A percentile compares a stretch with the other conserved stretches of the same genome.
These are phyloP conservation scores for Dastarcus helophoroides DNA, from an alignment of 2,888 invertebrate genomes.

Conservation along the genomic window DNA sequence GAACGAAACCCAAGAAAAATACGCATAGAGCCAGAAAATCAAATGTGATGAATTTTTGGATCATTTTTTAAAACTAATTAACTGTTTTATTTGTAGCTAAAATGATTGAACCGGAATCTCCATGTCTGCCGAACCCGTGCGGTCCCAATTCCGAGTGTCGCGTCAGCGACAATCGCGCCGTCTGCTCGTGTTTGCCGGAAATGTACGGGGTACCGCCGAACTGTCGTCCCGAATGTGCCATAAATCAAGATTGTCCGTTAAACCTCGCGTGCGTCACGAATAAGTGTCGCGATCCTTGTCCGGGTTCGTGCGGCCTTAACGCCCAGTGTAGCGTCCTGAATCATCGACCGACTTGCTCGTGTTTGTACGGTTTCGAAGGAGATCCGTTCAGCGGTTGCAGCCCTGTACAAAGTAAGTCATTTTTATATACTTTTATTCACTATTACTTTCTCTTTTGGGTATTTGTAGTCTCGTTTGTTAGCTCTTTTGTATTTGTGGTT, in stretches of 20 bases:
- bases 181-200: constrained; percentile 61
- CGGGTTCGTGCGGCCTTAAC: constrained; percentile 65
- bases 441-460: background rate
- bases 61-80: no score
- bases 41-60: no score
- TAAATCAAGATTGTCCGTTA: constrained; percentile 67
- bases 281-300: constrained; percentile 65
- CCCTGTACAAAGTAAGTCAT: constrained; percentile 37
- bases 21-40: no score
- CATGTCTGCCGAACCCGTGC: constrained; percentile 64
- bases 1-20: no score
- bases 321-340: constrained; percentile 62
- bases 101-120: constrained; percentile 44
- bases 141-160: constrained; percentile 59
- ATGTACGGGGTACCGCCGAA: constrained; percentile 71
- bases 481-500: no score
- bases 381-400: constrained; percentile 70
- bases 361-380: constrained; percentile 62
- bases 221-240: constrained; percentile 66
- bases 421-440: background rate
- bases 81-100: no score
- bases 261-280: constrained; percentile 59
- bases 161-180: constrained; percentile 49
- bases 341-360: constrained; percentile 65
- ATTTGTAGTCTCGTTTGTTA: no score